Evolutionary conservation across 2,113 vertebrate genomes (phyloP), one percentile per base, ranked within the genome.

Genomic region (Xiphorhynchus elegans): DNA sequence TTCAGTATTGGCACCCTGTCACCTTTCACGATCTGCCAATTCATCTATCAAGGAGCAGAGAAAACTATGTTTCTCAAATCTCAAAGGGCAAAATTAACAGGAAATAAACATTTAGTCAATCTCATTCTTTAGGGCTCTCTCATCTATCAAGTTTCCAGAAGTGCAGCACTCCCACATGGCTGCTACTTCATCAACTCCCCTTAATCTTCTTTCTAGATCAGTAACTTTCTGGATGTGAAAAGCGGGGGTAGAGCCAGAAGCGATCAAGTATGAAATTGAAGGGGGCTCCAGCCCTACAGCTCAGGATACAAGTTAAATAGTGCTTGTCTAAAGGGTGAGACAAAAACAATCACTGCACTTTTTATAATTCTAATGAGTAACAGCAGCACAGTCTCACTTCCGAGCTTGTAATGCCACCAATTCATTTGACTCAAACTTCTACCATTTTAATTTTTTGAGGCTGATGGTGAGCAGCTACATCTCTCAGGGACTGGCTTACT

Each of bases 181-280:
- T 89, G 39, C 44, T 69, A 50, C 10, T 50, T 66, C 18, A 7
- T 70, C 66, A 75, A 79, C 6, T 89, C 12, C 25, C 24, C 40
- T 74, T 84, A 63, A 59, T 58, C 29, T 10, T 74, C 60, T 47
- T 91, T 74, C 39, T 60, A n/a, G 55, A 37, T 35, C 46, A 63
- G 15, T 63, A 84, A 63, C 26, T 77, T 72, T 49, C 49, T 68
- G 70, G 60, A 63, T 10, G 40, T 23, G 55, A 86, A 85, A 92
- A 75, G 67, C 0, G 0, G 23, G 17, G 12, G 40, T 49, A 86
- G 50, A 79, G 50, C 60, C 1, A 3, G 20, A 35, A 89, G 33
- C 0, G 0, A 64, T 50, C 50, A 86, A 66, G 50, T 33, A 80
- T 52, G 77, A 92, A 75, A 89, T 7, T 58, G 52, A 90, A 87